phyloP scores from a whole-genome alignment of 2,888 invertebrate genomes.

The Drosophila quinaria region DNA sequence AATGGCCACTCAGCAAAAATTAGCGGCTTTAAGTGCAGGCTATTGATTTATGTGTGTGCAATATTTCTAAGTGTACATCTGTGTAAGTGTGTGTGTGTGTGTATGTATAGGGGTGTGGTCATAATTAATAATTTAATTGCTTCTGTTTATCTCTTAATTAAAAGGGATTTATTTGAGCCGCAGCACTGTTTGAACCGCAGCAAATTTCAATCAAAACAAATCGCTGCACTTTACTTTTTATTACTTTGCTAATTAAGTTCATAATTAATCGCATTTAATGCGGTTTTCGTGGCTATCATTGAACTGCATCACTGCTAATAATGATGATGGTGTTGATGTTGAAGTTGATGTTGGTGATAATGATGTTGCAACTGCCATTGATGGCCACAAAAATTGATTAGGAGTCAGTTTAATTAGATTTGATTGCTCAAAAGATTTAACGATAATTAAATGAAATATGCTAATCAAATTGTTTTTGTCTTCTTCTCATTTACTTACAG shows the following conservation, averaged over 20 bases:
- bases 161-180: constrained; percentile 78
- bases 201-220: constrained; percentile 57
- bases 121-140: constrained; percentile 85
- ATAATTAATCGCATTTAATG: constrained; percentile 75
- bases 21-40: constrained; percentile 73
- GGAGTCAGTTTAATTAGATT: constrained; percentile 68
- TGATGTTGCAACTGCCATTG: constrained; percentile 25
- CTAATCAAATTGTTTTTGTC: constrained; percentile 49
- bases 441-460: constrained; percentile 45
- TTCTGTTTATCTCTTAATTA: constrained; percentile 85
- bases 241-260: constrained; percentile 78
- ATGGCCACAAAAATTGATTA: constrained; percentile 73
- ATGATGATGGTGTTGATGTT: constrained; percentile 25
- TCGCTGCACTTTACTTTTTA: constrained; percentile 73
- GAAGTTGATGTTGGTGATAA: constrained; percentile 18
- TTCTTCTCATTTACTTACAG: constrained; percentile 66
- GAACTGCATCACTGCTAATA: constrained; percentile 28
- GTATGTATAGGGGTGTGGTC: constrained; percentile 36
- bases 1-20: constrained; percentile 72
- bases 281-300: constrained; percentile 52
- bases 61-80: constrained; percentile 19
- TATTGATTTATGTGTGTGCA: constrained; percentile 58
- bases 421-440: constrained; percentile 78
- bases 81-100: constrained; percentile 17
- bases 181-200: constrained; percentile 36